Evolutionary conservation across 37 sponge, comb jelly and placozoan species (phyloP).

Genomic region (Bolinopsis microptera): DNA sequence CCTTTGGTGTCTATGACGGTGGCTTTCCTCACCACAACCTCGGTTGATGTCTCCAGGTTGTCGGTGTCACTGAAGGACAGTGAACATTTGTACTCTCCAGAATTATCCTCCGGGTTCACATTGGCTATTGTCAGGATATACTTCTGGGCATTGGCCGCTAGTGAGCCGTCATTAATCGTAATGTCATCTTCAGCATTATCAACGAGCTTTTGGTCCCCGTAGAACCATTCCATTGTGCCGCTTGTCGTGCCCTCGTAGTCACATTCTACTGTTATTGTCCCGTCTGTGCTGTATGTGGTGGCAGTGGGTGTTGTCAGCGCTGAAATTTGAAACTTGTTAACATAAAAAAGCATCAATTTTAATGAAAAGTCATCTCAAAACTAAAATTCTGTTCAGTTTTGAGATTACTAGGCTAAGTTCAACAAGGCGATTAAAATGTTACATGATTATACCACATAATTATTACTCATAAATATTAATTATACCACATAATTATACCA

Average conservation of each 20-base stretch:
- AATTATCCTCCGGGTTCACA: slow-evolving; percentile 5
- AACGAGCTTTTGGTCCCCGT: neutral
- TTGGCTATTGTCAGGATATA: neutral
- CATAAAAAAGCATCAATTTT: too few species aligned
- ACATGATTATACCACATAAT: too few species aligned
- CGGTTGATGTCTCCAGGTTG: neutral
- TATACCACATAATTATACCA: too few species aligned
- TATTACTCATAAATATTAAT: too few species aligned
- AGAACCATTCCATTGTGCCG: slow-evolving; percentile 20
- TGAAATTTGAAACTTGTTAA: neutral
- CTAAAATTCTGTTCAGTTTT: too few species aligned
- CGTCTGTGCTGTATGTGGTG: neutral
- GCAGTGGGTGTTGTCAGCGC: neutral
- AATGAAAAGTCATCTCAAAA: too few species aligned
- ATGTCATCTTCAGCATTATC: neutral
- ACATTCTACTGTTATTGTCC: neutral
- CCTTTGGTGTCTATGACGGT: neutral
- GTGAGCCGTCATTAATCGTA: too few species aligned
- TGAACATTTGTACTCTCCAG: neutral
- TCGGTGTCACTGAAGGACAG: neutral
- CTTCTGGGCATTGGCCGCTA: neutral
- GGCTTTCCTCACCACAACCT: neutral
- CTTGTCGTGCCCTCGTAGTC: neutral
- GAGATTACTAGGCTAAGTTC: too few species aligned
- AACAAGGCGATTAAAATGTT: too few species aligned